These are phyloP conservation scores for Malacosoma neustria DNA, from an alignment of 2,888 invertebrate species.

Conservation along the genomic window DNA sequence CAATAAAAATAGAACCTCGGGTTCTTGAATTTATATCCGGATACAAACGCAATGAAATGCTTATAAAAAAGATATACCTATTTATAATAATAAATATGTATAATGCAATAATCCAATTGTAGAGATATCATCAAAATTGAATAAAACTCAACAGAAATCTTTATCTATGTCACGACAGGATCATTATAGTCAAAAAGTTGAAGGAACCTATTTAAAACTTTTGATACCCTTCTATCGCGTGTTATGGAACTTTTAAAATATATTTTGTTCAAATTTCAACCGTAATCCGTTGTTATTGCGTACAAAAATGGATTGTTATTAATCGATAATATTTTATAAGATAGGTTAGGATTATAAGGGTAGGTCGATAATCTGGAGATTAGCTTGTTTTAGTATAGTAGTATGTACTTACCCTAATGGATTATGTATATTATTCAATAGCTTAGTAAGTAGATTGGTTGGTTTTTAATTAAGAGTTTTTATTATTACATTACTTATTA, in stretches of 20 bases:
- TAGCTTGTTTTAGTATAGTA: constrained; percentile 3
- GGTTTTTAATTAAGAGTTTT: too few species aligned
- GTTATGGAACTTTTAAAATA: not conserved
- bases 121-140: not conserved
- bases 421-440: constrained; percentile 1
- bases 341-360: not conserved
- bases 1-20: too few species aligned
- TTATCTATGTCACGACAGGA: not conserved
- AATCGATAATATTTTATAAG: constrained; percentile 20
- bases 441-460: too few species aligned
- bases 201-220: not conserved
- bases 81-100: too few species aligned
- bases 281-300: not conserved
- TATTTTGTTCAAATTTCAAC: constrained; percentile 9
- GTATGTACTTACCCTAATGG: constrained; percentile 2
- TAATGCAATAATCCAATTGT: too few species aligned
- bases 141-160: not conserved
- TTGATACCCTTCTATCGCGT: not conserved
- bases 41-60: too few species aligned
- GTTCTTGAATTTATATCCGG: too few species aligned
- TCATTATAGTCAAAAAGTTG: not conserved
- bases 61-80: too few species aligned
- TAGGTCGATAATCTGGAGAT: constrained; percentile 6
- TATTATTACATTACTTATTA: too few species aligned
- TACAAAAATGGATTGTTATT: not conserved